Conservation (phyloP, 2,888 invertebrate genomes). For the Nymphalis polychloros region DNA sequence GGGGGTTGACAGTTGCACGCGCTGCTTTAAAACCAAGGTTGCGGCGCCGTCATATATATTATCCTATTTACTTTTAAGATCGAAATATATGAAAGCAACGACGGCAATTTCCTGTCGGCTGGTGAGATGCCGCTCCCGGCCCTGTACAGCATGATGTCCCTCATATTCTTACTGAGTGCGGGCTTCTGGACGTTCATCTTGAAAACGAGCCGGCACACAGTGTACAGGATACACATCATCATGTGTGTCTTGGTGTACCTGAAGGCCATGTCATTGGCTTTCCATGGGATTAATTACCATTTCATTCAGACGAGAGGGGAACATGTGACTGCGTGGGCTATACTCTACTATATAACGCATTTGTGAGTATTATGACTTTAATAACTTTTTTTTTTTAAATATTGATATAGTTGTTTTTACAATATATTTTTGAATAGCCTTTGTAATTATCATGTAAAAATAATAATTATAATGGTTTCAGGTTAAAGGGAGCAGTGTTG, state of each 20-base stretch:
- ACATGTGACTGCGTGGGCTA: constrained; percentile 98
- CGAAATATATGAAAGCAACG: constrained; percentile 92
- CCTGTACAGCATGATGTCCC: constrained; percentile 94
- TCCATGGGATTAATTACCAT: constrained; percentile 97
- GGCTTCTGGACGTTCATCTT: constrained; percentile 96
- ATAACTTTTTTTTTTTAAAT: background rate
- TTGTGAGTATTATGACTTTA: constrained; percentile 84
- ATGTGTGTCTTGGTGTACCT: constrained; percentile 97
- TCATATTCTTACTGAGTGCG: constrained; percentile 94
- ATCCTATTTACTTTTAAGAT: constrained; percentile 79
- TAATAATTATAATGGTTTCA: constrained; percentile 53
- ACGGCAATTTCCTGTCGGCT: constrained; percentile 93
- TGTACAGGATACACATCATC: constrained; percentile 97
- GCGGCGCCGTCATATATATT: no score
- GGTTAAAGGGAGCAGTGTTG: constrained; percentile 93
- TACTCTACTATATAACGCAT: constrained; percentile 98
- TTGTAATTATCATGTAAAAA: background rate
- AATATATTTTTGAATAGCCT: background rate
- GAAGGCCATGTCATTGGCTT: constrained; percentile 94
- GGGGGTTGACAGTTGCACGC: no score
- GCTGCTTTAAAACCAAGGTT: no score
- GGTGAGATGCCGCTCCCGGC: constrained; percentile 98
- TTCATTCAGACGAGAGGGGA: constrained; percentile 96
- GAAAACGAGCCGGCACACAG: constrained; percentile 89
- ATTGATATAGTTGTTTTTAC: no score